These are phyloP conservation scores for Lydus trimaculatus DNA, from an alignment of 2,888 invertebrate species.

Conservation along the genomic window DNA sequence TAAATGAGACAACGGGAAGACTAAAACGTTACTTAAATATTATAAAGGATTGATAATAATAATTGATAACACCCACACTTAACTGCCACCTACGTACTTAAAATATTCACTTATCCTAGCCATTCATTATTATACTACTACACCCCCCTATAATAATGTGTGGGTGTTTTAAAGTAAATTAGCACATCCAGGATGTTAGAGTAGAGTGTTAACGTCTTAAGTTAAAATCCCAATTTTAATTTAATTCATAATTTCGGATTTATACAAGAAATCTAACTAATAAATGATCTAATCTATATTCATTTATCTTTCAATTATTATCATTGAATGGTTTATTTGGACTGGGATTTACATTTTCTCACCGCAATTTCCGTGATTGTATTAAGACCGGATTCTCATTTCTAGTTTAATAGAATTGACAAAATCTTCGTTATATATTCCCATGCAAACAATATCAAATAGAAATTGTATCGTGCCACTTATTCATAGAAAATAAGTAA, in stretches of 20 bases:
- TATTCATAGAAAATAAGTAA: too few species aligned
- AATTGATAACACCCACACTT: neutral
- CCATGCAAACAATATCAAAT: too few species aligned
- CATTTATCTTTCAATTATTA: neutral
- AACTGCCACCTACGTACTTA: neutral
- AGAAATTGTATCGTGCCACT: too few species aligned
- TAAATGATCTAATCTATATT: neutral
- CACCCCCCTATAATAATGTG: neutral
- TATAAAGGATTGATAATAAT: neutral
- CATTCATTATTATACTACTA: neutral
- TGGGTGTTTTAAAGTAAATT: neutral
- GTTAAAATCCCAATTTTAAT: too few species aligned
- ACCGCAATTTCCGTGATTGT: neutral
- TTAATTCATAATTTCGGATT: too few species aligned
- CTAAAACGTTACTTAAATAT: neutral
- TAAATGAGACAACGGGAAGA: neutral
- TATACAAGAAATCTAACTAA: too few species aligned
- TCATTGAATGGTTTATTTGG: neutral
- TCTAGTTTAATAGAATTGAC: neutral
- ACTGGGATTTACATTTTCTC: neutral
- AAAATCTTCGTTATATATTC: neutral
- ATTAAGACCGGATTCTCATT: neutral
- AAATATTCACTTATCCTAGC: neutral
- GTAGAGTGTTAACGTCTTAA: too few species aligned
- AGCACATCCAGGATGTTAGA: neutral